Evolutionary conservation across 37 sponge, comb jelly and placozoan genomes (phyloP), one percentile per base, ranked within the genome.

Genomic region (Beroe ovata): DNA sequence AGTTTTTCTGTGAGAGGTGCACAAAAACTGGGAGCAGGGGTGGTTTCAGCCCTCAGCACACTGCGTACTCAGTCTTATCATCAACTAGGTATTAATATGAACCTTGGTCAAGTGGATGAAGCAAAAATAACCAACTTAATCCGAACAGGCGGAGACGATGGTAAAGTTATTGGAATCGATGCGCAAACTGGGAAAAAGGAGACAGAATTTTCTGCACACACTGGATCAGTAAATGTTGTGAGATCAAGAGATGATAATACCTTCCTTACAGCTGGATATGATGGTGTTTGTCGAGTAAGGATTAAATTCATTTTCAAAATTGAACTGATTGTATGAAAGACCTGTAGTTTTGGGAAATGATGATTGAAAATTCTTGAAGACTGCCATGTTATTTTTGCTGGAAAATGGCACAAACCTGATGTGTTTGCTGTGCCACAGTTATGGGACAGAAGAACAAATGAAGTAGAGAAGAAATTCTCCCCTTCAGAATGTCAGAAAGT

Each of bases 161-260:
- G 84, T 6, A 77, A 38, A 23, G 8, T 77, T 22, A 77, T 77
- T 26, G 84, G 41, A 25, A 40, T 77, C 19, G 84, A 77, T 40
- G 84, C 54, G 1, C 39, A 23, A 6, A 77, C 84, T 40, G 54
- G 54, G 0, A 39, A 33, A 6, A 22, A 36, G 38, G 8, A 21
- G 1, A 40, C 4, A 21, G 47, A 77, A 32, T 77, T 32, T 42
- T 20, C 8, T 42, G 84, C 28, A 3, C 84, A 77, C 84, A 77
- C 36, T 77, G 84, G 84, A 39, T 77, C 84, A 77, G 84, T 77
- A 11, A 77, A 77, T 77, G 84, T 40, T 28, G 84, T 77, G 42
- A 77, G 54, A 40, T 6, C 8, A 42, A 77, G 84, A 77, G 84
- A 77, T 36, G 38, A 77, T 1, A 42, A 77, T 29, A 39, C 42